These are phyloP conservation scores for Platichthys flesus DNA, from an alignment of 2,113 vertebrate genomes.

Conservation along the genomic window DNA sequence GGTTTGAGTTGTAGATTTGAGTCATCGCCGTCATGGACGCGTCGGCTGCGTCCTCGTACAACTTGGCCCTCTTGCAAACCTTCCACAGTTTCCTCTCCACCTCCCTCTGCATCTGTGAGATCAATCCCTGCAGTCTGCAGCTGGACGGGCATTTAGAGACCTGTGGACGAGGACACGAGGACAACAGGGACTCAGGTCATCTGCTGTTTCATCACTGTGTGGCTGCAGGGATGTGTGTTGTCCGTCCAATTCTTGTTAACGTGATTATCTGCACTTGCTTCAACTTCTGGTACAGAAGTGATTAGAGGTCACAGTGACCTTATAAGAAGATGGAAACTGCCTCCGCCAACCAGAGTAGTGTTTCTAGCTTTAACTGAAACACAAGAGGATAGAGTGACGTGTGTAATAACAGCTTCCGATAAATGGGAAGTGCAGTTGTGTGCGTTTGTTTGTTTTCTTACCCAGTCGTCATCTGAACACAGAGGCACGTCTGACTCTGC, in stretches of 20 bases:
- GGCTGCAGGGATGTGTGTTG: no score
- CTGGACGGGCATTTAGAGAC: conserved; percentile 77
- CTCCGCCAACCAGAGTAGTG: no score
- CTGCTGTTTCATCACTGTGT: no score
- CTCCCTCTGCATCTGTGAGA: conserved; percentile 55
- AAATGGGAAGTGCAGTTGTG: background rate
- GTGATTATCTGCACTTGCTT: background rate
- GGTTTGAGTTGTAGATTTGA: conserved; percentile 60
- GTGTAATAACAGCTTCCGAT: no score
- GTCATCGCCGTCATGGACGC: conserved; percentile 53
- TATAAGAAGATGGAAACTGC: no score
- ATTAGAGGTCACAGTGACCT: no score
- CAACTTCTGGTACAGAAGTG: background rate
- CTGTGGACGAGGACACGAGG: conserved; percentile 14
- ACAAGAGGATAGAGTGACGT: no score
- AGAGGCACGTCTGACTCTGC: conserved; percentile 8
- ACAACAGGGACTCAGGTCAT: background rate
- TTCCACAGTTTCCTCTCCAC: conserved; percentile 48
- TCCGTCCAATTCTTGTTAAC: background rate
- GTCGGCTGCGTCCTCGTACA: conserved; percentile 12
- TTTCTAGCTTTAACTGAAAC: no score
- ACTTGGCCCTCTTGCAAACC: conserved; percentile 53
- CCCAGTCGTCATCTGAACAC: conserved; percentile 78
- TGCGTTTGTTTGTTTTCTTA: conserved; percentile 42
- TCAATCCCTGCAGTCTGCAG: conserved; percentile 78